Evolutionary conservation across 2,888 invertebrate genomes (phyloP), one percentile per base, ranked within the genome.

Genomic region (Drosophila flavopinicola): DNA sequence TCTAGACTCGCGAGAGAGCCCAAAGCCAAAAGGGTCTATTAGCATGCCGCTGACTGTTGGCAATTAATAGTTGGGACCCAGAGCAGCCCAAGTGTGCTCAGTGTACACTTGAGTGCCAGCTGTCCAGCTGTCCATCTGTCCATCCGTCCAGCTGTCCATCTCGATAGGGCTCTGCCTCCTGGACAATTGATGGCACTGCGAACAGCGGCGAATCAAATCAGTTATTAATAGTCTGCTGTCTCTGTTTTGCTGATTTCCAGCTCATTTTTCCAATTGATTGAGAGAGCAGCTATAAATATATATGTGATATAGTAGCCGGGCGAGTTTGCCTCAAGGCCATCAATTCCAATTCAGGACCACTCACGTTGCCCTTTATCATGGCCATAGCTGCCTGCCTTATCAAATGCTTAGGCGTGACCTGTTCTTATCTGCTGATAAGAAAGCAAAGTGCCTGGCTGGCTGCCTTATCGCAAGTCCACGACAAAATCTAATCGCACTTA

Each of bases 191-290:
- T 73, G 66, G 60, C 30, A 15, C 20, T 51, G 42, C 13, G 58
- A 44, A 17, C 37, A 37, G 24, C 47, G 41, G 75, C 68, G 65
- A 79, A 77, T 80, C 69, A 75, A 83, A 79, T 75, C 78, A 66
- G 71, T 80, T 78, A 83, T 82, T 82, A 82, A 82, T 82, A 76
- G 85, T 65, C 42, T 20, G n/a, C 11, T 24, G 27, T 24, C 39
- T 49, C 24, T 48, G 44, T 41, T 57, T 38, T 64, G 51, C 58
- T 70, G 76, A 71, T 74, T 78, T 61, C 66, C 58, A 72, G 61
- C 69, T 67, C 71, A 78, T 76, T 78, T 65, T 76, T 78, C 63
- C 74, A 82, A 76, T 78, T 82, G 85, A 82, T 82, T 82, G 76
- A 84, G 64, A 71, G 71, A 49, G 69, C 65, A 70, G 70, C 74